Base-by-base conservation (phyloP, 2,888 invertebrate genomes). In the Folsomia manolachei region DNA sequence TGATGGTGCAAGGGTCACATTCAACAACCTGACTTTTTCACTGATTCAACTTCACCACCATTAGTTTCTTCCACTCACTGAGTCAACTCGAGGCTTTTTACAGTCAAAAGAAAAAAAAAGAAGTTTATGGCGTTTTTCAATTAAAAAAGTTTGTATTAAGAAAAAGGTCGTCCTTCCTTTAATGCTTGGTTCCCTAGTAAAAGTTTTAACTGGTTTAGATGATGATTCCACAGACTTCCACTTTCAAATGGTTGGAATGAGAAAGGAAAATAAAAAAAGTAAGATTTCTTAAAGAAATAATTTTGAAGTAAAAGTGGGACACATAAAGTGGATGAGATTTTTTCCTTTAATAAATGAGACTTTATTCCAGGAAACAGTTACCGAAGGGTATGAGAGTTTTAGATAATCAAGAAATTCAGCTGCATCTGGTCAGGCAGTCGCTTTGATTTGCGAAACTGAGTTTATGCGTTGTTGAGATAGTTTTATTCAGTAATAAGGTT, bases 61-160 rank as follows among this genome's bases (percentile, higher is more conserved):
- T 39, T 39, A 39, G 39, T 4, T 39, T 39, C 39, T 39, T 39
- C 39, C 39, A 39, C 39, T 39, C 39, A 39, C 39, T 39, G 39
- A 39, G 39, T 39, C 39, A 39, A 39, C 39, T 39, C 39, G 14
- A 21, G 56, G 7, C 56, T 56, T 56, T 51, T 56, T 19, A 56
- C 56, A 21, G 56, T 21, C 21, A 18, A 56, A 19, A 18, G 9
- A 51, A 18, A 56, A 19, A 56, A 56, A n/a, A 56, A 56, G 56
- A 56, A 56, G 19, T 56, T 56, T 56, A 56, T 56, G 56, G 56
- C 21, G 4, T 56, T 56, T 56, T 56, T 56, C 56, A 56, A 56
- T 56, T 56, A 56, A 56, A 56, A 56, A 56, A 56, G 56, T 56
- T 56, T 56, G 4, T n/a, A 56, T 56, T 56, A 56, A 56, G 56